These are phyloP conservation scores for Troides aeacus DNA, from an alignment of 2,888 invertebrate species.

Conservation along the genomic window DNA sequence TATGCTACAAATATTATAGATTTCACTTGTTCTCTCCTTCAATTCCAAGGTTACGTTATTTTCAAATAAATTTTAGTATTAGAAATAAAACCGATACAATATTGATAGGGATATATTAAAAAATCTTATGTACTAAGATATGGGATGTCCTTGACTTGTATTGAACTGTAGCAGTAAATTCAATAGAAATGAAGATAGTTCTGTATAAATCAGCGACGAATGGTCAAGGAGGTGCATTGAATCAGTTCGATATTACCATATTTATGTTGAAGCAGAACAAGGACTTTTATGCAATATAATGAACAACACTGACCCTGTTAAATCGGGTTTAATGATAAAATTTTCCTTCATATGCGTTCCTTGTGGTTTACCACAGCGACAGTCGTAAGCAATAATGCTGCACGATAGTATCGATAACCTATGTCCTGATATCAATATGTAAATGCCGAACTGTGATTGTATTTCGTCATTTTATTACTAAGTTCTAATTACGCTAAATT, in stretches of 20 bases:
- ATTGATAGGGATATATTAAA: background rate
- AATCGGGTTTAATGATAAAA: conserved; percentile 24
- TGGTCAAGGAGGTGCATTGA: conserved; percentile 9
- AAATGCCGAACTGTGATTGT: conserved; percentile 45
- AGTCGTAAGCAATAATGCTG: conserved; percentile 38
- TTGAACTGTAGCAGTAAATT: background rate
- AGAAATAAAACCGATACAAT: background rate
- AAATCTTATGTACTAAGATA: background rate
- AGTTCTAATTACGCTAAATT: conserved; percentile 30
- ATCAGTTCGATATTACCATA: background rate
- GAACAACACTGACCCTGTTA: conserved; percentile 31
- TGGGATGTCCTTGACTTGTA: conserved; percentile 6
- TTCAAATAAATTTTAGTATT: too few species aligned
- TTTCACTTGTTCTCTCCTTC: background rate
- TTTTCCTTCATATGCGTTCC: conserved; percentile 19
- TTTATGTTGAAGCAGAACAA: conserved; percentile 16
- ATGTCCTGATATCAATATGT: conserved; percentile 46
- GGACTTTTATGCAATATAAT: conserved; percentile 31
- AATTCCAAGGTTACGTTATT: background rate
- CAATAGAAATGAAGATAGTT: background rate
- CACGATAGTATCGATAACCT: conserved; percentile 56
- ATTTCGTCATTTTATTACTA: conserved; percentile 37
- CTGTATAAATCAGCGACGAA: background rate
- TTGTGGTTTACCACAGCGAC: conserved; percentile 11
- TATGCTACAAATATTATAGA: background rate